Evolutionary conservation across 2,113 vertebrate genomes (phyloP).

Genomic region (Gobiocypris rarus): DNA sequence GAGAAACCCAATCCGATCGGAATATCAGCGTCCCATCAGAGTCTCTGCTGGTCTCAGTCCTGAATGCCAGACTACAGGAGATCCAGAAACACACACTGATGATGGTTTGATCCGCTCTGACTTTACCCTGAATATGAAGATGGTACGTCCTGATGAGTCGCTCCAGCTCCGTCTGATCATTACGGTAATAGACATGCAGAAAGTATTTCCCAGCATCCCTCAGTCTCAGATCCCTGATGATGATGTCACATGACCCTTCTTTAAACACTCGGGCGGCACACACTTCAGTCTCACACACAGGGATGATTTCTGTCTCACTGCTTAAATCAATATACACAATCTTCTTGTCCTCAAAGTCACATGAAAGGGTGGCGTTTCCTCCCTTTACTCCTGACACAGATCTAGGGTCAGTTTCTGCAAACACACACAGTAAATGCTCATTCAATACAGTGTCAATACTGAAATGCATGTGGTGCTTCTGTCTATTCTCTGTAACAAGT

Average conservation of each 20-base stretch:
- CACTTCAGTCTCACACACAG: rapidly evolving
- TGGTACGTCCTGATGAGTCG: neutral
- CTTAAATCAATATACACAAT: too few relatives aligned
- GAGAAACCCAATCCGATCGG: too few relatives aligned
- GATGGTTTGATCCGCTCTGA: neutral
- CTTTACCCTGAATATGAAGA: neutral
- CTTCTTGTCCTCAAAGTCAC: too few relatives aligned
- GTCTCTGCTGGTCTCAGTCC: too few relatives aligned
- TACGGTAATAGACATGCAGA: neutral
- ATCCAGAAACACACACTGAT: neutral
- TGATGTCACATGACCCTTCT: neutral
- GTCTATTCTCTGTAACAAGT: too few relatives aligned
- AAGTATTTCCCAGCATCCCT: neutral
- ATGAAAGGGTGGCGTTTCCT: neutral
- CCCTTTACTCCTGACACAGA: neutral
- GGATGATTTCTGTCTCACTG: rapidly evolving
- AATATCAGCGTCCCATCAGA: too few relatives aligned
- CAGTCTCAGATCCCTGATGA: neutral
- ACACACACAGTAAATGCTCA: too few relatives aligned
- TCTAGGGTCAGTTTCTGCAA: neutral
- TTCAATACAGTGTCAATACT: too few relatives aligned
- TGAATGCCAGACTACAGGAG: too few relatives aligned
- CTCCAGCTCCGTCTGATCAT: neutral
- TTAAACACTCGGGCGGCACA: too few relatives aligned
- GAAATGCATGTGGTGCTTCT: too few relatives aligned